Base-by-base conservation (phyloP, 2,113 vertebrate species). In the Tor tambroides region DNA sequence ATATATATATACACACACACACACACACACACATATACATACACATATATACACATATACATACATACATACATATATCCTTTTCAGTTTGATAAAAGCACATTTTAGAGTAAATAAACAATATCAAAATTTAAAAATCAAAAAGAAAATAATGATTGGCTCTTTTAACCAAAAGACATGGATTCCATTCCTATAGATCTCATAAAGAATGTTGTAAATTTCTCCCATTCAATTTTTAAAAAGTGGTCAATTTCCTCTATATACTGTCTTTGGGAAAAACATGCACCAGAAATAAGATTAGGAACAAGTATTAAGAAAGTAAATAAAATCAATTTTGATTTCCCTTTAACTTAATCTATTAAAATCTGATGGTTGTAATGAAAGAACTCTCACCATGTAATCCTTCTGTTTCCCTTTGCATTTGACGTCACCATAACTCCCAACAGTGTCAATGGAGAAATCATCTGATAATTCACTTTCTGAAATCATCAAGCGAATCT, bases 361-460 rank as follows among this genome's bases (percentile, higher is more conserved):
- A 2, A 35, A 71, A 35, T 21, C 17, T 10, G 15, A 69, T 21
- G 30, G 30, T 1, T 76, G 3, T n/a, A 51, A 51, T 0, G 12
- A 43, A 30, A 51, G 43, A 77, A 17, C 7, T 0, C 0, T 95
- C 88, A 98, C 98, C 94, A 96, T 93, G 91, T 98, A 99, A 1
- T 98, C 97, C 90, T 96, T 97, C 85, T 93, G 94, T 56, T 92
- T 92, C 89, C 96, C 96, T 94, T 97, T 99, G 92, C 98, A 99
- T 92, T 96, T 98, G 89, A 99, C 95, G 84, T 96, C 96, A 87
- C 98, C 98, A 77, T 99, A 95, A 92, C 96, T 98, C 65, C 98
- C 98, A 86, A 99, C 97, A 23, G 98, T 99, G 91, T 99, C 98
- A 89, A 99, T 92, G 41, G 98, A 99, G 94, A 99, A 99, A 0